Conservation (phyloP, 2,797 vertebrate genomes). For the Molothrus aeneus region DNA sequence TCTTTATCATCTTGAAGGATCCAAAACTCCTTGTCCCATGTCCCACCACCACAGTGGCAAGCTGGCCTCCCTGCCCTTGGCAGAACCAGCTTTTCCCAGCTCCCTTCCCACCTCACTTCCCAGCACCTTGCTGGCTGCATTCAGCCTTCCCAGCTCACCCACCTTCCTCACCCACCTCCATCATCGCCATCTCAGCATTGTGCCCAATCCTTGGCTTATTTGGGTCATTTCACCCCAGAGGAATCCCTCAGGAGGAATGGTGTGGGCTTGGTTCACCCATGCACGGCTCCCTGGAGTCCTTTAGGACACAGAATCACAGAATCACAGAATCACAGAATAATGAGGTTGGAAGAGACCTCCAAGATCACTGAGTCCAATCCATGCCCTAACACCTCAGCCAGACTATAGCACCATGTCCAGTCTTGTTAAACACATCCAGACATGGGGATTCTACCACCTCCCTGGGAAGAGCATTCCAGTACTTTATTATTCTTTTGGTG, state of each 20-base stretch:
- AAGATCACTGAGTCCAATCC: too few relatives aligned
- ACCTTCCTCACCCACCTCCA: neutral
- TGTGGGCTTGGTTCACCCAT: neutral
- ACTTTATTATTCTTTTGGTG: too few relatives aligned
- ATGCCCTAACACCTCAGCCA: too few relatives aligned
- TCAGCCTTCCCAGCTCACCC: neutral
- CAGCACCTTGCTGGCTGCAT: neutral
- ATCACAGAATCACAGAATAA: too few relatives aligned
- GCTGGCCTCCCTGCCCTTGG: neutral
- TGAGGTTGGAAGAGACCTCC: too few relatives aligned
- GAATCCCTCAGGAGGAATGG: neutral
- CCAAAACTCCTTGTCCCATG: neutral
- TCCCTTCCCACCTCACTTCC: neutral
- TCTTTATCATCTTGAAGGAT: neutral
- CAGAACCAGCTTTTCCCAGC: neutral
- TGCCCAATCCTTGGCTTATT: neutral
- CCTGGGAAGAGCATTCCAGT: too few relatives aligned
- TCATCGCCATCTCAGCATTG: neutral
- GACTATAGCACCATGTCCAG: too few relatives aligned
- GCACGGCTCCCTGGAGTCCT: neutral
- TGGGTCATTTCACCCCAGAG: neutral
- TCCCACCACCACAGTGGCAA: accelerated
- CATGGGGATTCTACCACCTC: too few relatives aligned
- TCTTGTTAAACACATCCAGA: too few relatives aligned
- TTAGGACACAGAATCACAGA: neutral